A percentile compares a stretch with the other conserved stretches of the same genome.
phyloP scores from a whole-genome alignment of 2,797 vertebrate species.

The Chaetophractus vellerosus region DNA sequence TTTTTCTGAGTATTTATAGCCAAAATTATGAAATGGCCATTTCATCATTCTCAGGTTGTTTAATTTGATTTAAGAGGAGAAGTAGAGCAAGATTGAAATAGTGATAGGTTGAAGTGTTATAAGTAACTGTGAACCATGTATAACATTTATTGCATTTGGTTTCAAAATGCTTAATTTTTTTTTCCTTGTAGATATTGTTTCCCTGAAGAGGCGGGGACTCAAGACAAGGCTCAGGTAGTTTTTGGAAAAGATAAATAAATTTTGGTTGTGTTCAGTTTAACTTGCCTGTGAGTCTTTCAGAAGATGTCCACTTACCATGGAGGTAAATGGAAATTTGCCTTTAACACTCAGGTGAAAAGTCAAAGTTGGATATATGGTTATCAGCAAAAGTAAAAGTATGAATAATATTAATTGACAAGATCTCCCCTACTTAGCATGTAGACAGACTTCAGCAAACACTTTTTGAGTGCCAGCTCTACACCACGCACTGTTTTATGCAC shows the following conservation, averaged over 20 bases:
- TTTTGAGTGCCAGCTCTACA: background rate
- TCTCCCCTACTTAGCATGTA: background rate
- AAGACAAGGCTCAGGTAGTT: conserved; percentile 41
- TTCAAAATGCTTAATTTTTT: conserved; percentile 45
- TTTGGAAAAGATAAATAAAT: conserved; percentile 24
- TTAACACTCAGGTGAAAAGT: background rate
- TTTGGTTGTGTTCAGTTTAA: conserved; percentile 15
- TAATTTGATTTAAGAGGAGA: background rate
- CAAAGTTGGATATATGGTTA: conserved; percentile 18
- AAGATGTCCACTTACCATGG: background rate
- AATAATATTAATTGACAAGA: background rate
- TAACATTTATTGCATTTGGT: background rate
- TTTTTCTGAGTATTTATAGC: background rate
- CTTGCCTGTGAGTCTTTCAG: background rate
- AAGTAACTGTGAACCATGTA: conserved; percentile 5
- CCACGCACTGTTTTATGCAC: background rate
- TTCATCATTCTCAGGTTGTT: background rate
- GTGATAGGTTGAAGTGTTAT: background rate
- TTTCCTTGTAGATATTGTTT: conserved; percentile 31
- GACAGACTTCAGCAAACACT: background rate
- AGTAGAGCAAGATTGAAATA: background rate
- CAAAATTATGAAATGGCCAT: background rate
- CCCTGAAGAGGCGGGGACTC: conserved; percentile 44
- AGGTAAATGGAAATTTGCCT: background rate
- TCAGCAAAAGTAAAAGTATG: background rate